Evolutionary conservation across 2,797 vertebrate species (phyloP).

Genomic region (Etheostoma nigrum): DNA sequence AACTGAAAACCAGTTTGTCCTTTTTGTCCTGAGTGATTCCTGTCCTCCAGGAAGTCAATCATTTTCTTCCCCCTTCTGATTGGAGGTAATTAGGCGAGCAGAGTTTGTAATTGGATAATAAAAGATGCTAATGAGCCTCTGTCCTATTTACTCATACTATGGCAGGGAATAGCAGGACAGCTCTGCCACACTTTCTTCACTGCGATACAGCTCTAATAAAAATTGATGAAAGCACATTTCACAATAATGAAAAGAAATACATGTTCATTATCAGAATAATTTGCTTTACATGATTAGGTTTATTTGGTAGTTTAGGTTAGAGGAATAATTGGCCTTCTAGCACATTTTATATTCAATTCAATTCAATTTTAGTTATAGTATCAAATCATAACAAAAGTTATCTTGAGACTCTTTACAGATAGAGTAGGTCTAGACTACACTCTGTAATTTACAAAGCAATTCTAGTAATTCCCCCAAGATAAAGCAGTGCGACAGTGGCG

Average conservation of each 20-base stretch:
- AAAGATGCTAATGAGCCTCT: slow-evolving; percentile 81
- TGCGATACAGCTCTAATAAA: slow-evolving; percentile 8
- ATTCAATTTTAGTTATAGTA: too few species aligned
- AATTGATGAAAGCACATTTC: slow-evolving; percentile 14
- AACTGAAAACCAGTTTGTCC: slow-evolving; percentile 54
- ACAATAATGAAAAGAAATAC: slow-evolving; percentile 11
- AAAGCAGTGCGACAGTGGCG: too few species aligned
- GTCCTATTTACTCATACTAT: slow-evolving; percentile 77
- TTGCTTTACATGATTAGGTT: not conserved
- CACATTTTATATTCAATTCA: not conserved
- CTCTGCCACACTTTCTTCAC: slow-evolving; percentile 30
- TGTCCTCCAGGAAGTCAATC: slow-evolving; percentile 79
- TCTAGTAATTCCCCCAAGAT: too few species aligned
- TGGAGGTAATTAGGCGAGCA: slow-evolving; percentile 82
- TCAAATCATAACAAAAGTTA: too few species aligned
- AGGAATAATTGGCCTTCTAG: not conserved
- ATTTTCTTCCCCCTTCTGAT: slow-evolving; percentile 78
- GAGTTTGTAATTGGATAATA: slow-evolving; percentile 83
- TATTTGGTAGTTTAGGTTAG: not conserved
- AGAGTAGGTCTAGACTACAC: too few species aligned
- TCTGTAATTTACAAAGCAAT: too few species aligned
- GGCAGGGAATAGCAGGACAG: slow-evolving; percentile 45
- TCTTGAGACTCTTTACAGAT: too few species aligned
- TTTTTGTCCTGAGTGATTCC: slow-evolving; percentile 70
- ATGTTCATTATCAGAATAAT: slow-evolving; percentile 29